These are phyloP conservation scores for Danio albolineatus DNA, from an alignment of 2,797 vertebrate genomes.

Conservation along the genomic window DNA sequence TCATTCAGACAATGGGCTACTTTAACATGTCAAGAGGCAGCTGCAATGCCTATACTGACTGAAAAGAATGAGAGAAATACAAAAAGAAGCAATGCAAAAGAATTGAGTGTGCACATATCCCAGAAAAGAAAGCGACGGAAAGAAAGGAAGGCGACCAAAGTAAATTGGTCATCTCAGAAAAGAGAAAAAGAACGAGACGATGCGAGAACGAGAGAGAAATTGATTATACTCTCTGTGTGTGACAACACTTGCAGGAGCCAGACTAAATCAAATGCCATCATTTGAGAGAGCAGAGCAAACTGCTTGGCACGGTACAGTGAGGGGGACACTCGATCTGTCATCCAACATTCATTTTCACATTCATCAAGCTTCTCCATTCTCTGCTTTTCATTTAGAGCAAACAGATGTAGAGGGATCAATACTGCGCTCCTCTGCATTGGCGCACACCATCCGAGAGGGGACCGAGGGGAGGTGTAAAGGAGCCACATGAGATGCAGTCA, in stretches of 20 bases:
- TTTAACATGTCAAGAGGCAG: slow-evolving; percentile 32
- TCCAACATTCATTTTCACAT: slow-evolving; percentile 65
- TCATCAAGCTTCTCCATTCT: slow-evolving; percentile 64
- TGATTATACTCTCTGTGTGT: slow-evolving; percentile 69
- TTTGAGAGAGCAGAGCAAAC: slow-evolving; percentile 65
- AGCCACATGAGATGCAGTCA: neutral
- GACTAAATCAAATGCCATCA: slow-evolving; percentile 75
- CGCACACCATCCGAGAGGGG: slow-evolving; percentile 53
- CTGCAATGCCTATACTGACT: neutral
- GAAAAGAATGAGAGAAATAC: slow-evolving; percentile 5
- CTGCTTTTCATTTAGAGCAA: slow-evolving; percentile 65
- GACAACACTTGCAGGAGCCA: slow-evolving; percentile 60
- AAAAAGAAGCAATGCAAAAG: neutral
- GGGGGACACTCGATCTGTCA: slow-evolving; percentile 68
- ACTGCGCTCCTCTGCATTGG: slow-evolving; percentile 32
- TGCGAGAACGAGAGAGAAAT: slow-evolving; percentile 57
- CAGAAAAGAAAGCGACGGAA: slow-evolving; percentile 4
- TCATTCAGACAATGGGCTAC: slow-evolving; percentile 4
- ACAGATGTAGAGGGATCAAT: slow-evolving; percentile 61
- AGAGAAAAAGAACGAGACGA: slow-evolving; percentile 42
- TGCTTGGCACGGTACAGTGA: slow-evolving; percentile 57
- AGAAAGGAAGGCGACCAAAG: neutral
- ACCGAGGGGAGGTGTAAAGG: neutral
- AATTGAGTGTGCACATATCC: neutral
- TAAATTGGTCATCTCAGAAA: slow-evolving; percentile 33